These are phyloP conservation scores for Leucophenga varia DNA, from an alignment of 1,140 invertebrate species.

Conservation along the genomic window DNA sequence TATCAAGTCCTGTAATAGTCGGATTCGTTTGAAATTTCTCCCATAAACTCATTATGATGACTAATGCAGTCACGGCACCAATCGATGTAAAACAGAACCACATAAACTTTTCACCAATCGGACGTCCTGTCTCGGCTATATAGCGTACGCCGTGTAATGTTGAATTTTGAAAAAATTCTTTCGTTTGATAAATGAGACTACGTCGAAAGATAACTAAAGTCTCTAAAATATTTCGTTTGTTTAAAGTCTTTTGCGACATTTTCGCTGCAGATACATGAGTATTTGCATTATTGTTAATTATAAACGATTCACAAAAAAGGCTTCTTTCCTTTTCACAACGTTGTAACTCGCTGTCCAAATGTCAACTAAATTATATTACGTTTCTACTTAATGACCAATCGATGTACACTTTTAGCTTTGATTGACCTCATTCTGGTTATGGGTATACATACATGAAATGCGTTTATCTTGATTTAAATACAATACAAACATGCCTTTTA, in stretches of 20 bases:
- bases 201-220: constrained; percentile 57
- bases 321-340: no score
- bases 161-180: constrained; percentile 70
- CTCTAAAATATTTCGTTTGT: constrained; percentile 18
- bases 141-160: constrained; percentile 72
- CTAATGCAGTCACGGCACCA: constrained; percentile 66
- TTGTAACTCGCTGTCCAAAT: no score
- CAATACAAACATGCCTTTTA: no score
- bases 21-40: constrained; percentile 78
- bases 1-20: constrained; percentile 73
- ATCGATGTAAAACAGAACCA: constrained; percentile 71
- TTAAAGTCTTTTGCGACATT: constrained; percentile 35
- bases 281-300: constrained; percentile 2
- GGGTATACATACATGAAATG: no score
- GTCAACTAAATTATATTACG: no score
- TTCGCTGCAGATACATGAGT: constrained; percentile 40
- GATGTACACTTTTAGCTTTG: no score
- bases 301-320: no score
- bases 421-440: no score
- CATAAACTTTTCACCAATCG: constrained; percentile 71
- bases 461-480: no score
- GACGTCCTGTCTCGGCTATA: constrained; percentile 67
- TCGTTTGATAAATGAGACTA: constrained; percentile 66
- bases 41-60: constrained; percentile 73
- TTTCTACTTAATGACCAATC: no score